phyloP scores from a whole-genome alignment of 1,140 invertebrate species.

The Pemphigus obesinymphae region DNA sequence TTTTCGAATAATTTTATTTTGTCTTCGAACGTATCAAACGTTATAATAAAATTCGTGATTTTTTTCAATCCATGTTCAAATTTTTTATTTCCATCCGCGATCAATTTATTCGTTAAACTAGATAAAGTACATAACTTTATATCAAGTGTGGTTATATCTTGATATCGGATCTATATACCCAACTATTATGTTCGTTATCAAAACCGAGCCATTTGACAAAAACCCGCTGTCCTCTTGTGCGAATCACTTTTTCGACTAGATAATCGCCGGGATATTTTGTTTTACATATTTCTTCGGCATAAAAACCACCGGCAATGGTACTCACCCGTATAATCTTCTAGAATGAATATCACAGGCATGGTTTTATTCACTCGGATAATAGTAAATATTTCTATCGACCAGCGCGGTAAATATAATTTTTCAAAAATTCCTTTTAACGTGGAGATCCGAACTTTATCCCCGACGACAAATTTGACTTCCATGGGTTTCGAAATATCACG shows the following conservation, averaged over 20 bases:
- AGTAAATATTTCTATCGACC: neutral
- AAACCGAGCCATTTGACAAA: neutral
- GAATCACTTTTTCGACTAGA: neutral
- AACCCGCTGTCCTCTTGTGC: neutral
- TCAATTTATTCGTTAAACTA: neutral
- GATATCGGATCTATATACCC: neutral
- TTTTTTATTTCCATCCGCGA: neutral
- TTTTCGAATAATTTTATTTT: too few relatives aligned
- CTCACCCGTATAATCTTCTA: neutral
- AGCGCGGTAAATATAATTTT: neutral
- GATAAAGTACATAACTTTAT: neutral
- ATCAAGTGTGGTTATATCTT: neutral
- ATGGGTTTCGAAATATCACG: neutral
- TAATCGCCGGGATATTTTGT: neutral
- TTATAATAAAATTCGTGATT: neutral
- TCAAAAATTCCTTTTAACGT: neutral
- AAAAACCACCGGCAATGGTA: neutral
- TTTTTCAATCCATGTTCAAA: neutral
- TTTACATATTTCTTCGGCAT: neutral
- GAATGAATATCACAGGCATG: neutral
- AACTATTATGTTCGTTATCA: neutral
- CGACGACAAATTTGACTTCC: neutral
- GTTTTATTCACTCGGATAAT: neutral
- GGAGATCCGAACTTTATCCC: neutral
- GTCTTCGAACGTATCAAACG: too few relatives aligned